Percentiles rank a stretch among this genome's conserved stretches.
Conservation (phyloP, 2,797 vertebrate species). For the Macropodus opercularis region DNA sequence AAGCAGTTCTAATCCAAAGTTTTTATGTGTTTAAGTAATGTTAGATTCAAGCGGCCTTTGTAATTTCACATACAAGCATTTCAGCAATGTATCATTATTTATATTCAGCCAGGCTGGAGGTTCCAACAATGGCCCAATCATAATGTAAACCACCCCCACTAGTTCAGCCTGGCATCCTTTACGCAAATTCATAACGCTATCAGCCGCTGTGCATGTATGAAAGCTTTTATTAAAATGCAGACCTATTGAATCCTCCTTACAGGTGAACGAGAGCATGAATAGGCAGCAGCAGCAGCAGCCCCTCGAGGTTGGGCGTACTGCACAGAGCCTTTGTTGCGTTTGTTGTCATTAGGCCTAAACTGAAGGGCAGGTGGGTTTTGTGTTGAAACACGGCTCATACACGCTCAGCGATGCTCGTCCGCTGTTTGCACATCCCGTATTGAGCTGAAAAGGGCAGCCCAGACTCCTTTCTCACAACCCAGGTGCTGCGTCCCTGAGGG, state of each 20-base stretch:
- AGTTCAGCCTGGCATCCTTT: constrained; percentile 17
- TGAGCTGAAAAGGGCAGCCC: constrained; percentile 31
- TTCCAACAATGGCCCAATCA: constrained; percentile 37
- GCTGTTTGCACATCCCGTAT: constrained; percentile 64
- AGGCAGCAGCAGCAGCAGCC: constrained; percentile 42
- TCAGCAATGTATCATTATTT: neutral
- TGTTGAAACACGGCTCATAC: constrained; percentile 62
- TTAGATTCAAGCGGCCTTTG: neutral
- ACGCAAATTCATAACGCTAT: constrained; percentile 49
- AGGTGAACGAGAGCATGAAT: constrained; percentile 72
- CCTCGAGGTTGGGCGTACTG: constrained; percentile 64
- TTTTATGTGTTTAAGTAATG: no score
- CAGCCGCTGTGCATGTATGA: constrained; percentile 35
- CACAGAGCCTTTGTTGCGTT: constrained; percentile 69
- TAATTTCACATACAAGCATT: neutral
- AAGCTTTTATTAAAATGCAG: constrained; percentile 68
- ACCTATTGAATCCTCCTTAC: constrained; percentile 57
- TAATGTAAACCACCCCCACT: constrained; percentile 14
- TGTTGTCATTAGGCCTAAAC: constrained; percentile 74
- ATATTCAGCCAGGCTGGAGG: constrained; percentile 12
- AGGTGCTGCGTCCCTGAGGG: constrained; percentile 43
- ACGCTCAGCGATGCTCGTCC: constrained; percentile 62
- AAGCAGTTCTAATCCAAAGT: neutral
- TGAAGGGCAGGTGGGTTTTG: constrained; percentile 79
- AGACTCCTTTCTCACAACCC: constrained; percentile 46